Base-by-base conservation (phyloP, 2,113 vertebrate genomes). In the Nothocercus nigrocapillus region DNA sequence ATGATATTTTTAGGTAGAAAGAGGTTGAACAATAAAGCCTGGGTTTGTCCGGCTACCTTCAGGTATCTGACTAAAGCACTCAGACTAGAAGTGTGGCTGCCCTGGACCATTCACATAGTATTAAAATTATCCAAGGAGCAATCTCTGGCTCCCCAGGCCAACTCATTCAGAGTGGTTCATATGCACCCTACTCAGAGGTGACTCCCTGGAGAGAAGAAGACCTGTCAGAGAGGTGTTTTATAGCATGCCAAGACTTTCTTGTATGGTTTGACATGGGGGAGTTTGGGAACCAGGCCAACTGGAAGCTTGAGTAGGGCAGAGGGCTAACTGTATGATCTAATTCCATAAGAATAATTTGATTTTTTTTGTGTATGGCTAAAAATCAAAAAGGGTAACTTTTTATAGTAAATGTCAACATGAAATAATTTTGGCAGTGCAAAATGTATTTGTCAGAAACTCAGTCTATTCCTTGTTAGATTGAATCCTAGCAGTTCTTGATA, bases 401-500 rank as follows among this genome's bases (percentile, higher is more conserved):
- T 44, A 45, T 58, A 58, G 53, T 38, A 75, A 92, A 91, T 44
- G 53, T 64, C 93, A 91, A 66, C 62, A 82, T 25, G 74, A 94
- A 94, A 92, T 87, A 87, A 92, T 30, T 72, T 75, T 3, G 5
- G 27, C 30, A 24, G 49, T 75, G 47, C 42, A 94, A 94, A 91
- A 44, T 89, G 30, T 27, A 32, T 69, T 44, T 80, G 51, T 70
- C 95, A 84, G 58, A 87, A 94, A 89, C 40, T 91, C 70, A 34
- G 64, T 58, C 47, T 85, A 34, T 92, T 85, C 94, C 30, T 66
- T 95, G 82, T 87, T 84, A 95, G 70, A 79, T 53, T 89, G 70
- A 92, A 36, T 69, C 40, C 58, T 93, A 89, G 79, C 87, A 77
- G 69, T 76, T 58, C 92, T 84, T 70, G 91, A 93, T 89, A 78